Percentiles rank a stretch among this genome's conserved stretches.
Conservation (phyloP, 2,113 vertebrate genomes). For the Engraulis encrasicolus region DNA sequence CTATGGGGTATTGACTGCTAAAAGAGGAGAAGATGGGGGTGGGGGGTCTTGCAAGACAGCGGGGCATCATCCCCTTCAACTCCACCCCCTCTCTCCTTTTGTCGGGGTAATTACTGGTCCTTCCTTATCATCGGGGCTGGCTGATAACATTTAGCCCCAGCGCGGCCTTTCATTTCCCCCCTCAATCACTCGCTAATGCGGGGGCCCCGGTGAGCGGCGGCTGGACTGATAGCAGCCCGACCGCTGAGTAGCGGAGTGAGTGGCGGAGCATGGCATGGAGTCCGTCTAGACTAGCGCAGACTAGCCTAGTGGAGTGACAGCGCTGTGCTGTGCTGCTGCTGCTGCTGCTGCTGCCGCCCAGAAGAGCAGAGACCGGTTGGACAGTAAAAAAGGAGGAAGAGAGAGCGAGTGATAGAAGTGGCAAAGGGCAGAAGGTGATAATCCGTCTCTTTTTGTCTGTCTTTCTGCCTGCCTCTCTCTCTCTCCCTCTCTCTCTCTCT, state of each 20-base stretch:
- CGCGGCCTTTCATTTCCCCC: conserved; percentile 38
- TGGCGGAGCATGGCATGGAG: too few relatives aligned
- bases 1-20: not conserved
- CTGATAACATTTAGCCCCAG: conserved; percentile 55
- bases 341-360: too few relatives aligned
- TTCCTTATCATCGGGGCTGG: conserved; percentile 50
- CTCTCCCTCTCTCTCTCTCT: conserved; percentile 42
- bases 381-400: not conserved
- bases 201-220: conserved; percentile 29
- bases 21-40: too few relatives aligned
- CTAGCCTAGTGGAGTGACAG: too few relatives aligned
- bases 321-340: not conserved
- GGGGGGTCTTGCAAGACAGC: conserved; percentile 41
- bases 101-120: conserved; percentile 52
- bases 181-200: conserved; percentile 44
- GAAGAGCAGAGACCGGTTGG: not conserved
- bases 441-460: too few relatives aligned
- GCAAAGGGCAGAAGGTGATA: too few relatives aligned
- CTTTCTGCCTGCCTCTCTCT: not conserved
- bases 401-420: conserved; percentile 15
- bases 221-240: conserved; percentile 40
- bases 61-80: conserved; percentile 35
- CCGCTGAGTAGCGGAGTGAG: too few relatives aligned
- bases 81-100: conserved; percentile 27
- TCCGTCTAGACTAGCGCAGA: too few relatives aligned